A percentile compares a stretch with the other conserved stretches of the same genome.
These are phyloP conservation scores for Adela reaumurella DNA, from an alignment of 2,888 invertebrate species.

Conservation along the genomic window DNA sequence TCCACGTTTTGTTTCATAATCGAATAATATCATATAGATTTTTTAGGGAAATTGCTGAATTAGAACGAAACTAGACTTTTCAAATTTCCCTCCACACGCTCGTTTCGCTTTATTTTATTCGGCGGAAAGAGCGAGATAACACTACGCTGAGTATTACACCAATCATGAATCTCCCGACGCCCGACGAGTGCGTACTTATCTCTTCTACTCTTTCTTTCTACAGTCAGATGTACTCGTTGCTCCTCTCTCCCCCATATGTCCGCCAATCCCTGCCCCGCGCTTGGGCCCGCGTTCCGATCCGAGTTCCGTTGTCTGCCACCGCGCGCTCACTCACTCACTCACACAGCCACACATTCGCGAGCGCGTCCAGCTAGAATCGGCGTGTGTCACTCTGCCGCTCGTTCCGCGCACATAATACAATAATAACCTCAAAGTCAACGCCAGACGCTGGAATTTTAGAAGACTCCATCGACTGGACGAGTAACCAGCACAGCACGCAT, in stretches of 20 bases:
- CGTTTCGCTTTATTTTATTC: background rate
- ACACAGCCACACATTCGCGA: background rate
- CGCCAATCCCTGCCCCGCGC: too few relatives aligned
- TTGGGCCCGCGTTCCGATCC: too few relatives aligned
- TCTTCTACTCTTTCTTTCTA: background rate
- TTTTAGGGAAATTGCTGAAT: too few relatives aligned
- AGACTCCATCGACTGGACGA: background rate
- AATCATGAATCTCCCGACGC: too few relatives aligned
- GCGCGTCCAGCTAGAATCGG: background rate
- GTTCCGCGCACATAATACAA: conserved; percentile 43
- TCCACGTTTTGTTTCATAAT: too few relatives aligned
- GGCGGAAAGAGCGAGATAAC: background rate
- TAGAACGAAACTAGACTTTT: background rate
- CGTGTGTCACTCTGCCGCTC: background rate
- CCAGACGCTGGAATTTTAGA: background rate
- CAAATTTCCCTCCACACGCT: background rate
- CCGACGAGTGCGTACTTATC: background rate
- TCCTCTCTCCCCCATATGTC: too few relatives aligned
- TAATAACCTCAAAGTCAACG: conserved; percentile 41
- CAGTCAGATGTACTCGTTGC: too few relatives aligned
- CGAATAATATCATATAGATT: too few relatives aligned
- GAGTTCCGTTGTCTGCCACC: background rate
- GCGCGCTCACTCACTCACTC: background rate
- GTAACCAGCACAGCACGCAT: background rate
- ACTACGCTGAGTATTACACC: background rate